phyloP scores from a whole-genome alignment of 2,888 invertebrate genomes.

The Chorisops tibialis region DNA sequence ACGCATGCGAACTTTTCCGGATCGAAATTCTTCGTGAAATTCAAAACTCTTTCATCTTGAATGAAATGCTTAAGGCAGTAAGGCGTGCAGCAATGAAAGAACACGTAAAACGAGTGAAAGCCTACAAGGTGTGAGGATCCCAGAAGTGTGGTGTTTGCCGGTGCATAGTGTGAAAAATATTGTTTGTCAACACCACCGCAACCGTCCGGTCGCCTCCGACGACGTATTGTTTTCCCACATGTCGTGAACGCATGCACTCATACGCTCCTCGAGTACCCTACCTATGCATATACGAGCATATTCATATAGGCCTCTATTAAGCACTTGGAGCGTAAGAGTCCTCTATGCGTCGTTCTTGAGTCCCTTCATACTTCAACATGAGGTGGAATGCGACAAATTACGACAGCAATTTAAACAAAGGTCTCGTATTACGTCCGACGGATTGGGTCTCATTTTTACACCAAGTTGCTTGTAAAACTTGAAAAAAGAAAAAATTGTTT shows the following conservation, averaged over 20 bases:
- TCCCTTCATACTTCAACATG: no score
- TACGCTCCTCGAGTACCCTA: no score
- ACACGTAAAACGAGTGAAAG: neutral
- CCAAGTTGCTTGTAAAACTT: constrained; percentile 27
- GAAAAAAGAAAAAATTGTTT: no score
- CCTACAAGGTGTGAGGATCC: constrained; percentile 21
- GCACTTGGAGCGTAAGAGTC: neutral
- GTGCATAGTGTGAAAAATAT: constrained; percentile 28
- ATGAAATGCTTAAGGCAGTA: no score
- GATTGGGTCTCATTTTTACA: constrained; percentile 27
- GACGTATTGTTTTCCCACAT: no score
- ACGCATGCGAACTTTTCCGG: no score
- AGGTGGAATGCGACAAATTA: constrained; percentile 25
- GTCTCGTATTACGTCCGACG: constrained; percentile 28
- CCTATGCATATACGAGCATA: neutral
- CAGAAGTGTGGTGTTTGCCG: neutral
- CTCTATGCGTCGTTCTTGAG: no score
- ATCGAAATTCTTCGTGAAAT: no score
- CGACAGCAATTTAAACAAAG: constrained; percentile 26
- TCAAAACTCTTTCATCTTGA: no score
- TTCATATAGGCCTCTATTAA: constrained; percentile 22
- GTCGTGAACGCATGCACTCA: no score
- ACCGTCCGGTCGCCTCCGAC: no score
- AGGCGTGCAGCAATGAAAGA: no score
- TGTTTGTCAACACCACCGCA: constrained; percentile 19